Conservation (phyloP, 2,113 vertebrate species). For the Cettia cetti region DNA sequence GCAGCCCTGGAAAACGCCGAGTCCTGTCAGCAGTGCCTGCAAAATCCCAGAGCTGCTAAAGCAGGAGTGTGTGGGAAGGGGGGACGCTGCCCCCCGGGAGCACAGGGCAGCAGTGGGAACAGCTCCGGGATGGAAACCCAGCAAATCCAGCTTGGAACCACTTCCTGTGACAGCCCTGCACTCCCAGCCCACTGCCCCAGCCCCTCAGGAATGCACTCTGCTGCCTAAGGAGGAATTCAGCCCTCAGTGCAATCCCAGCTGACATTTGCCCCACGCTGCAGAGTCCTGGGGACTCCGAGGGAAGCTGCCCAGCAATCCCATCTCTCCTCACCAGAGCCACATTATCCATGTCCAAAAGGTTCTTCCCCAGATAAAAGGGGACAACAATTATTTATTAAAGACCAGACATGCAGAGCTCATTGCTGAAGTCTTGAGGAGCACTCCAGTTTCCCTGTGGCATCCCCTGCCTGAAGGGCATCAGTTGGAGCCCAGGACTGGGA, state of each 20-base stretch:
- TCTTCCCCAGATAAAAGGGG: not conserved
- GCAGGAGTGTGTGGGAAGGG: accelerated
- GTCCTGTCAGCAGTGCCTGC: not conserved
- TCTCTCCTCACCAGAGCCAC: not conserved
- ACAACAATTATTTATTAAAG: not conserved
- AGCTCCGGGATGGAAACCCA: not conserved
- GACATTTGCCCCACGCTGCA: accelerated
- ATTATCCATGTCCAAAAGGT: accelerated
- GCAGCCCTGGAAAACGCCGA: not conserved
- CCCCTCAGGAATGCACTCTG: not conserved
- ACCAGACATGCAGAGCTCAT: not conserved
- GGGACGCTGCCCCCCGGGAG: accelerated
- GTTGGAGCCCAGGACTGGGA: not conserved
- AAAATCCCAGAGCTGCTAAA: not conserved
- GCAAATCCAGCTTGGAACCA: not conserved
- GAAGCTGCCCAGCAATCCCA: not conserved
- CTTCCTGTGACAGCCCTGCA: not conserved
- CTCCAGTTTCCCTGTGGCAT: not conserved
- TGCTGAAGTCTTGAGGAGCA: not conserved
- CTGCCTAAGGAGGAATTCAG: accelerated
- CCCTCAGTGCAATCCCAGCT: accelerated
- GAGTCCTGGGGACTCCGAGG: not conserved
- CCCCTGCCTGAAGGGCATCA: not conserved
- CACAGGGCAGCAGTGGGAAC: not conserved
- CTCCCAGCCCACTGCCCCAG: not conserved